phyloP scores from a whole-genome alignment of 2,797 vertebrate genomes.

The Hippoglossus hippoglossus region DNA sequence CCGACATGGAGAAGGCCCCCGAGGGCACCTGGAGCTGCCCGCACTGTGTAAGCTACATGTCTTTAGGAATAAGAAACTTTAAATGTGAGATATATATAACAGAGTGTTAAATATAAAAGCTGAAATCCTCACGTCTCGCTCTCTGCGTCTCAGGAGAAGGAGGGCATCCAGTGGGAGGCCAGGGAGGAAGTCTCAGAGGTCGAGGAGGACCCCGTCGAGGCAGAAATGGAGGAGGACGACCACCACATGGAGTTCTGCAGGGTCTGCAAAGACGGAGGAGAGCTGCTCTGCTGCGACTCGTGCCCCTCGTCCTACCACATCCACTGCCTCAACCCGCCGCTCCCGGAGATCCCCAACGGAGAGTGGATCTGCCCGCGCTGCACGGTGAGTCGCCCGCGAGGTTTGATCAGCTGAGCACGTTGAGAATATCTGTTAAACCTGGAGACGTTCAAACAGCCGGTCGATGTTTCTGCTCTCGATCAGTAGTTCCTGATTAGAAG shows the following conservation, averaged over 20 bases:
- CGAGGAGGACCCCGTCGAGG: slow-evolving; percentile 86
- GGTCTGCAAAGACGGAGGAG: slow-evolving; percentile 97
- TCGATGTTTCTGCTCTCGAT: neutral
- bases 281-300: slow-evolving; percentile 96
- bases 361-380: slow-evolving; percentile 99
- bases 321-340: slow-evolving; percentile 96
- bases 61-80: neutral
- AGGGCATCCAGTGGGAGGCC: slow-evolving; percentile 98
- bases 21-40: slow-evolving; percentile 99
- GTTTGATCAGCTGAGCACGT: too few species aligned
- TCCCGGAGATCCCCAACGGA: slow-evolving; percentile 97
- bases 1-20: slow-evolving; percentile 98
- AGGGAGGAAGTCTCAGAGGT: slow-evolving; percentile 93
- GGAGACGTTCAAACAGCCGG: neutral
- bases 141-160: slow-evolving; percentile 91
- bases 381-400: slow-evolving; percentile 85
- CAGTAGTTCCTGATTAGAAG: neutral
- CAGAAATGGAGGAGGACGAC: slow-evolving; percentile 92
- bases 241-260: slow-evolving; percentile 99
- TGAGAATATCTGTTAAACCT: neutral
- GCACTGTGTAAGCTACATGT: slow-evolving; percentile 90
- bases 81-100: too few species aligned
- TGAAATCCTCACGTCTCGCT: neutral
- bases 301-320: slow-evolving; percentile 99
- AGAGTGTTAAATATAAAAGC: too few species aligned